phyloP scores from a whole-genome alignment of 2,888 invertebrate genomes.

The Orthosia cruda region DNA sequence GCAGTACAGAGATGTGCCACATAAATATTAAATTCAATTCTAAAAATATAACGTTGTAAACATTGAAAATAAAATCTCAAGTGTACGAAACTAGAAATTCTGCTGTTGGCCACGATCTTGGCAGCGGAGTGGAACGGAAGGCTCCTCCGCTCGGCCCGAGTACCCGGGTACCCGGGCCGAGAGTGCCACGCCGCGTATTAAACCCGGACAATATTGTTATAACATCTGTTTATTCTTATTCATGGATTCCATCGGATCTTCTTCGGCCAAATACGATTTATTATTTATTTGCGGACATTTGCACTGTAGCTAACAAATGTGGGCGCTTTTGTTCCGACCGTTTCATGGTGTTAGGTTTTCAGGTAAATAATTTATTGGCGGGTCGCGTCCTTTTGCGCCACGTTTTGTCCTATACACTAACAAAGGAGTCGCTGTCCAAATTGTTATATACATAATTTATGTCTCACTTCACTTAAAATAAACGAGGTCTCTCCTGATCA shows the following conservation, averaged over 20 bases:
- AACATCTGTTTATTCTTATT: conserved; percentile 78
- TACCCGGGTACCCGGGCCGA: conserved; percentile 22
- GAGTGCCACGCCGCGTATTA: conserved; percentile 65
- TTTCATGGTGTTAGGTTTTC: conserved; percentile 71
- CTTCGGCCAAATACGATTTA: conserved; percentile 75
- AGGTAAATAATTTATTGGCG: conserved; percentile 72
- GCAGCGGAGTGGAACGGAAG: conserved; percentile 56
- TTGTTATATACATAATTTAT: conserved; percentile 69
- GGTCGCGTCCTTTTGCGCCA: conserved; percentile 65
- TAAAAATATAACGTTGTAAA: conserved; percentile 67
- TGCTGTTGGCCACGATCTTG: conserved; percentile 61
- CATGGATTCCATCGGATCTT: conserved; percentile 74
- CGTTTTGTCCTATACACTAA: conserved; percentile 58
- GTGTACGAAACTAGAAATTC: conserved; percentile 62
- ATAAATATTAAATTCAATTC: conserved; percentile 68
- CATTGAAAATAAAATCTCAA: conserved; percentile 71
- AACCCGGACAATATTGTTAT: conserved; percentile 75
- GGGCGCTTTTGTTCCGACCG: conserved; percentile 67
- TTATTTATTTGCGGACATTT: conserved; percentile 78
- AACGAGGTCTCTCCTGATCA: conserved; percentile 59
- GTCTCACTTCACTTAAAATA: conserved; percentile 64
- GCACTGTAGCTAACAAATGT: conserved; percentile 74
- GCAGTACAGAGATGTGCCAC: conserved; percentile 18
- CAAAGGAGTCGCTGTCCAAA: conserved; percentile 65
- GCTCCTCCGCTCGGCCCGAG: conserved; percentile 37